phyloP scores from a whole-genome alignment of 2,888 invertebrate species.

The Xestia ashworthii region DNA sequence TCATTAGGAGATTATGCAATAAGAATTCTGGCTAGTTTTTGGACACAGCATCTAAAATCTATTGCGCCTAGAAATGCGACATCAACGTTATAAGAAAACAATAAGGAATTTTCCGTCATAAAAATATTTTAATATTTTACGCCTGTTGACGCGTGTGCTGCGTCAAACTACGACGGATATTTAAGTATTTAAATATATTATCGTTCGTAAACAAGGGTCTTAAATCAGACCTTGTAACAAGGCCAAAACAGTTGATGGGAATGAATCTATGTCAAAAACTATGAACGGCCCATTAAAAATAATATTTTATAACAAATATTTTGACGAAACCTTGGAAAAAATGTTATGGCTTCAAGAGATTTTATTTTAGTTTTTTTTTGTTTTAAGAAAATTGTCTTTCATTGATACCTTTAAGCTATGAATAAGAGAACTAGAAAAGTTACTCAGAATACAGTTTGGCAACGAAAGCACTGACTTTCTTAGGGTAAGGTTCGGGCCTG shows the following conservation, averaged over 20 bases:
- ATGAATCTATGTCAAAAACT: slow-evolving; percentile 45
- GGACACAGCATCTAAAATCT: neutral
- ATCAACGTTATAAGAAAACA: slow-evolving; percentile 9
- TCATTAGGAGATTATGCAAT: neutral
- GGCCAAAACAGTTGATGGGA: slow-evolving; percentile 49
- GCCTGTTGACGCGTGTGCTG: slow-evolving; percentile 16
- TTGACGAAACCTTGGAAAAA: slow-evolving; percentile 28
- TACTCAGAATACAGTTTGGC: neutral
- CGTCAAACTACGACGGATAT: slow-evolving; percentile 62
- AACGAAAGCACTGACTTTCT: neutral
- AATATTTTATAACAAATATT: slow-evolving; percentile 35
- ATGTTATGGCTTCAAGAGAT: neutral
- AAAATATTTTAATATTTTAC: slow-evolving; percentile 17
- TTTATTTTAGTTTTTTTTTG: neutral
- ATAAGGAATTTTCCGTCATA: slow-evolving; percentile 32
- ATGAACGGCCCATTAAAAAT: slow-evolving; percentile 39
- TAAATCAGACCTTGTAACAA: slow-evolving; percentile 55
- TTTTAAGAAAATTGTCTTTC: neutral
- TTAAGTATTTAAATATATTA: slow-evolving; percentile 53
- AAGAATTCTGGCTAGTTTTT: neutral
- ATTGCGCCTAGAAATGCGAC: neutral
- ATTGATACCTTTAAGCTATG: neutral
- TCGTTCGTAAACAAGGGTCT: slow-evolving; percentile 53
- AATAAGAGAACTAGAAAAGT: neutral
- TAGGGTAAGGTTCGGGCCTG: neutral